Percentiles rank a stretch among this genome's conserved stretches.
These are phyloP conservation scores for Falco novaeseelandiae DNA, from an alignment of 2,797 vertebrate species.

Conservation along the genomic window DNA sequence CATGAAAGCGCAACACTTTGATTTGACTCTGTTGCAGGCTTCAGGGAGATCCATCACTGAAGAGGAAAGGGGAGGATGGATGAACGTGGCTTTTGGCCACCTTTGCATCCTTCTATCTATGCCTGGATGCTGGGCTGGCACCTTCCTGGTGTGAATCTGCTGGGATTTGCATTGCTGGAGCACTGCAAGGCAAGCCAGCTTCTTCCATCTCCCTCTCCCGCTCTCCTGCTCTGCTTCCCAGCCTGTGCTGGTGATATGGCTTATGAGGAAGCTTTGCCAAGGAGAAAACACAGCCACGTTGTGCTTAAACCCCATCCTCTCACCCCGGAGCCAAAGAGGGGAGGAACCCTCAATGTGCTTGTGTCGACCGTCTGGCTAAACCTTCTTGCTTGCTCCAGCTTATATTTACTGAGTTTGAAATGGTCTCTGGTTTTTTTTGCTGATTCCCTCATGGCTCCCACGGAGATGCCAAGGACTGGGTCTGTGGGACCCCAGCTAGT, in stretches of 20 bases:
- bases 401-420: not conserved
- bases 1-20: not conserved
- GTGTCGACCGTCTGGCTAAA: not conserved
- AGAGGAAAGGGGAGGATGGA: not conserved
- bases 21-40: not conserved
- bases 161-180: not conserved
- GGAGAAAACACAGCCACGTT: not conserved
- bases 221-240: not conserved
- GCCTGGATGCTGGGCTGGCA: not conserved
- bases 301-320: not conserved
- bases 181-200: not conserved
- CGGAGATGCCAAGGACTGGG: accelerated
- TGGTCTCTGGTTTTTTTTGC: not conserved
- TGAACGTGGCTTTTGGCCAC: not conserved
- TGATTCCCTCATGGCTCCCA: accelerated
- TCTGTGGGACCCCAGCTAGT: not conserved
- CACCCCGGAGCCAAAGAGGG: accelerated
- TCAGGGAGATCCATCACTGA: not conserved
- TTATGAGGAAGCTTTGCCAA: not conserved
- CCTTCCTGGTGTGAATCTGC: not conserved
- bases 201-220: not conserved
- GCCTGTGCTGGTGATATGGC: accelerated
- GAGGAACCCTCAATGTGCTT: not conserved
- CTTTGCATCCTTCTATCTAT: not conserved
- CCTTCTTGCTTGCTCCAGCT: not conserved